A percentile compares a stretch with the other conserved stretches of the same genome.
Conservation (phyloP, 1,140 invertebrate genomes). For the Atopsyche davidsoni region DNA sequence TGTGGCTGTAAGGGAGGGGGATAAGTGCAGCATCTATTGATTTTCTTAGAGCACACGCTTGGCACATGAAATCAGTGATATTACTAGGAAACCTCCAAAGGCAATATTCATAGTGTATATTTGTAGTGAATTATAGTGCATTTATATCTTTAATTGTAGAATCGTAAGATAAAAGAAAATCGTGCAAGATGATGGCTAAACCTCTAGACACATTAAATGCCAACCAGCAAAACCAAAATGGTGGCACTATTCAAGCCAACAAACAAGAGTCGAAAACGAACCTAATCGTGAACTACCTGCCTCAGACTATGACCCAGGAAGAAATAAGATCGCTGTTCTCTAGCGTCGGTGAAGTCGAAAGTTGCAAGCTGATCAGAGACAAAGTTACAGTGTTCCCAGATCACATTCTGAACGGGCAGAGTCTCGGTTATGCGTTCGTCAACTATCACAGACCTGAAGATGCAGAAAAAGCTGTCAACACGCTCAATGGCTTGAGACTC, state of each 20-base stretch:
- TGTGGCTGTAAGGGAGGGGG: conserved; percentile 26
- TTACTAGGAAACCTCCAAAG: conserved; percentile 25
- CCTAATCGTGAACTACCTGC: conserved; percentile 87
- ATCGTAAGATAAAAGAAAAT: conserved; percentile 19
- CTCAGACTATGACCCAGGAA: conserved; percentile 89
- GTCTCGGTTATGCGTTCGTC: conserved; percentile 85
- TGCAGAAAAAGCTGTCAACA: conserved; percentile 80
- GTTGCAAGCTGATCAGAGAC: conserved; percentile 85
- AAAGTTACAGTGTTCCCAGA: conserved; percentile 70
- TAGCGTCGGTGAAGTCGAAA: conserved; percentile 83
- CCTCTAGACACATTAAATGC: conserved; percentile 46
- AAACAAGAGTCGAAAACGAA: conserved; percentile 65
- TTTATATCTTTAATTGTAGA: conserved; percentile 22
- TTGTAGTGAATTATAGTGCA: conserved; percentile 22
- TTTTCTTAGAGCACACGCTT: conserved; percentile 27
- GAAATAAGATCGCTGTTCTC: conserved; percentile 81
- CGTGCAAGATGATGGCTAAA: conserved; percentile 46
- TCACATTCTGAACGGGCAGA: conserved; percentile 64
- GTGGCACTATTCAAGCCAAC: conserved; percentile 52
- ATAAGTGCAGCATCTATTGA: conserved; percentile 27
- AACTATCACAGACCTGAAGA: conserved; percentile 79
- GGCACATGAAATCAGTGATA: conserved; percentile 25
- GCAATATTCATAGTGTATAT: conserved; percentile 26
- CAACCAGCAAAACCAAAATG: conserved; percentile 42
- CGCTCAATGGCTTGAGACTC: conserved; percentile 75